Percentiles rank a stretch among this genome's conserved stretches.
Evolutionary conservation across 2,888 invertebrate species (phyloP).

Genomic region (Chrysolina haemoptera): DNA sequence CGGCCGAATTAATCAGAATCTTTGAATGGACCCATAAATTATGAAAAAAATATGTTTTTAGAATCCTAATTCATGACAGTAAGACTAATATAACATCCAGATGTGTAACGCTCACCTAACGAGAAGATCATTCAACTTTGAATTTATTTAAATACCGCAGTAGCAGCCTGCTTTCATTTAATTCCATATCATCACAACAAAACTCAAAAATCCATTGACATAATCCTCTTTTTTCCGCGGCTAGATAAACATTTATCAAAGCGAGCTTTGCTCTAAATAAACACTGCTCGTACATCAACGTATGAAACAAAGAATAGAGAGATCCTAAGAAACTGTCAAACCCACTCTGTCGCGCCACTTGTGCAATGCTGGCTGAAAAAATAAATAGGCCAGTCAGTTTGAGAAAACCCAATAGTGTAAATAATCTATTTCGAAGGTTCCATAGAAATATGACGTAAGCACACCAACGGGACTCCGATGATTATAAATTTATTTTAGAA

Average conservation of each 20-base stretch:
- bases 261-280: conserved; percentile 26
- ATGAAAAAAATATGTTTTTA: too few relatives aligned
- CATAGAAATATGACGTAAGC: too few relatives aligned
- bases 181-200: conserved; percentile 18
- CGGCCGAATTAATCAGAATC: too few relatives aligned
- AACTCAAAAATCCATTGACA: conserved; percentile 27
- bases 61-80: too few relatives aligned
- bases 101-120: background rate
- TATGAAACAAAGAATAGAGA: conserved; percentile 35
- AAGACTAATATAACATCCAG: too few relatives aligned
- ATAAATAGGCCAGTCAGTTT: conserved; percentile 1
- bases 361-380: background rate
- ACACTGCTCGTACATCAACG: conserved; percentile 22
- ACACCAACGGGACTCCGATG: too few relatives aligned
- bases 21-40: too few relatives aligned
- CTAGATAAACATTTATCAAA: conserved; percentile 34
- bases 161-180: conserved; percentile 24
- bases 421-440: too few relatives aligned
- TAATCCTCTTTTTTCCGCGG: conserved; percentile 24
- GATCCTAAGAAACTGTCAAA: conserved; percentile 26
- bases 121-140: conserved; percentile 15
- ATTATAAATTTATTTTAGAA: too few relatives aligned
- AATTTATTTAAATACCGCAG: conserved; percentile 7
- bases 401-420: background rate
- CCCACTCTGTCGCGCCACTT: conserved; percentile 21